These are phyloP conservation scores for Ryuthela nishihirai DNA, from an alignment of 2,888 invertebrate genomes.

Conservation along the genomic window DNA sequence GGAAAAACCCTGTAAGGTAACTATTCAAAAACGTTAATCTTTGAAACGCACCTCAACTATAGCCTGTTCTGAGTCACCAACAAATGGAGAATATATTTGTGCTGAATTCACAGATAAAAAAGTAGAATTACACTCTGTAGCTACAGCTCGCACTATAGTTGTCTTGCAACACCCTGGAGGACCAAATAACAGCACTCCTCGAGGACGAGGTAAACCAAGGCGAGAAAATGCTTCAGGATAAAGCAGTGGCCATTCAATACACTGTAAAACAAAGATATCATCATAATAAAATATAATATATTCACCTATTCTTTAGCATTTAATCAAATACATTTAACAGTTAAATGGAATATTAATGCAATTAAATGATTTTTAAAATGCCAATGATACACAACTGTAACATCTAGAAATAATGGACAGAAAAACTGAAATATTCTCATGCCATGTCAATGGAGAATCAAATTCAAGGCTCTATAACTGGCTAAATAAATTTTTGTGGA, in stretches of 20 bases:
- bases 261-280: constrained; percentile 42
- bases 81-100: constrained; percentile 62
- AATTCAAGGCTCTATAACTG: no score
- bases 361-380: no score
- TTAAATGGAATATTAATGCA: no score
- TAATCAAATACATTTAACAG: no score
- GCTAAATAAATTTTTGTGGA: no score
- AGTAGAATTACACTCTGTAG: constrained; percentile 54
- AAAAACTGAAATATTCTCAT: no score
- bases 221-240: constrained; percentile 57
- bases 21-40: no score
- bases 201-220: constrained; percentile 58
- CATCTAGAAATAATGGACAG: no score
- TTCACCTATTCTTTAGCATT: no score
- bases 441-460: no score
- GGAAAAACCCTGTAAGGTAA: no score
- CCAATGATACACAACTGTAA: no score
- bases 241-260: constrained; percentile 59
- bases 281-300: background rate
- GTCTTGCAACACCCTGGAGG: constrained; percentile 67
- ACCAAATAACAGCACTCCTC: constrained; percentile 61
- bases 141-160: constrained; percentile 59
- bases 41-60: constrained; percentile 54
- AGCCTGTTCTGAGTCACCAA: constrained; percentile 62
- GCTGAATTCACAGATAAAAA: constrained; percentile 60